Evolutionary conservation across 2,888 invertebrate genomes (phyloP).

Genomic region (Bugulina stolonifera): DNA sequence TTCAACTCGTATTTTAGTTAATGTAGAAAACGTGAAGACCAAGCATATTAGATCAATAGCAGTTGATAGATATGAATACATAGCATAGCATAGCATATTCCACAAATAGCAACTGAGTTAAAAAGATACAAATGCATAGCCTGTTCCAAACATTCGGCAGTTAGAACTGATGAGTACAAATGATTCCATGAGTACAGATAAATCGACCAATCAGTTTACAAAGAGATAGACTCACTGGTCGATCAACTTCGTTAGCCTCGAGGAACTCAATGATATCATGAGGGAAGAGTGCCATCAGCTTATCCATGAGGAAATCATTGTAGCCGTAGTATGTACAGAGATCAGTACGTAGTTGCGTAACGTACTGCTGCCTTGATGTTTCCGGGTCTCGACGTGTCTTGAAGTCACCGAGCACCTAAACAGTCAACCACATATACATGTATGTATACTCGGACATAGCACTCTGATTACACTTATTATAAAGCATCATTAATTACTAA

Average conservation of each 20-base stretch:
- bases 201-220: too few relatives aligned
- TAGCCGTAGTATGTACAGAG: conserved; percentile 92
- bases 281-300: conserved; percentile 57
- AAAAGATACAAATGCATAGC: too few relatives aligned
- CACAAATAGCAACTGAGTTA: too few relatives aligned
- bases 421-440: neutral
- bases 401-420: conserved; percentile 70
- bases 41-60: too few relatives aligned
- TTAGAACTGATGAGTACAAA: too few relatives aligned
- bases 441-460: too few relatives aligned
- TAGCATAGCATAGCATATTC: too few relatives aligned
- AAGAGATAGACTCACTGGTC: conserved; percentile 73
- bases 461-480: too few relatives aligned
- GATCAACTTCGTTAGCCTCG: conserved; percentile 88
- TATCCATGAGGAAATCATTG: conserved; percentile 88
- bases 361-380: conserved; percentile 71
- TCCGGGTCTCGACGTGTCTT: conserved; percentile 53
- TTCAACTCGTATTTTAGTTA: neutral
- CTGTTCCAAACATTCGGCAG: too few relatives aligned
- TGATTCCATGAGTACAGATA: too few relatives aligned
- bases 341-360: conserved; percentile 72
- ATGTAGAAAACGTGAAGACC: neutral
- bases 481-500: too few relatives aligned
- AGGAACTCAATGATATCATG: conserved; percentile 74
- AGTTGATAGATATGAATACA: too few relatives aligned